Conservation (phyloP, 1,140 invertebrate genomes). For the Tenebrio molitor region DNA sequence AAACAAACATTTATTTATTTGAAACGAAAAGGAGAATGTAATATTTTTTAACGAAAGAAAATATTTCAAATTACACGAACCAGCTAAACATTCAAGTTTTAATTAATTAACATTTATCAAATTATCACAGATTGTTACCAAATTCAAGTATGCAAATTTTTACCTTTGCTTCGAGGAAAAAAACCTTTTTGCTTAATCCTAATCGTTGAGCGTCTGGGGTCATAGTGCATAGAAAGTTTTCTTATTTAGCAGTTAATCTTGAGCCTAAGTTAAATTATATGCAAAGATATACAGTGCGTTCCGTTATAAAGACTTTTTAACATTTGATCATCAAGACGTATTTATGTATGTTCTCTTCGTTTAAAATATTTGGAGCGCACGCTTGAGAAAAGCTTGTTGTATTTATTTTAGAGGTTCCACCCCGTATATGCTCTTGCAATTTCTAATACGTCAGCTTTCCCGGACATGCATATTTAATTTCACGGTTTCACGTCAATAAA, state of each 20-base stretch:
- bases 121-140: neutral
- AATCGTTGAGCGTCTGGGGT: neutral
- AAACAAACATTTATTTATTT: too few relatives aligned
- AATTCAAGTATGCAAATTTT: constrained; percentile 1
- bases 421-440: too few relatives aligned
- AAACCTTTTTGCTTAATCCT: neutral
- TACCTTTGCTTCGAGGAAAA: neutral
- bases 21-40: too few relatives aligned
- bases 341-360: too few relatives aligned
- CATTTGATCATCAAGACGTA: too few relatives aligned
- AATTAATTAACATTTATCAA: constrained; percentile 28
- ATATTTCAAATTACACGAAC: neutral
- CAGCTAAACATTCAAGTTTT: neutral
- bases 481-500: neutral
- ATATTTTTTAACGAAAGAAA: neutral
- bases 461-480: neutral
- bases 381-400: too few relatives aligned
- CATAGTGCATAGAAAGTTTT: neutral
- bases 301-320: constrained; percentile 16
- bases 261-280: neutral
- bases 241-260: too few relatives aligned
- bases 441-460: too few relatives aligned
- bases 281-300: neutral
- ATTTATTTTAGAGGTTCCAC: too few relatives aligned
- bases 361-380: too few relatives aligned